Conservation (phyloP, 2,113 vertebrate species). For the Laticauda laticaudata region DNA sequence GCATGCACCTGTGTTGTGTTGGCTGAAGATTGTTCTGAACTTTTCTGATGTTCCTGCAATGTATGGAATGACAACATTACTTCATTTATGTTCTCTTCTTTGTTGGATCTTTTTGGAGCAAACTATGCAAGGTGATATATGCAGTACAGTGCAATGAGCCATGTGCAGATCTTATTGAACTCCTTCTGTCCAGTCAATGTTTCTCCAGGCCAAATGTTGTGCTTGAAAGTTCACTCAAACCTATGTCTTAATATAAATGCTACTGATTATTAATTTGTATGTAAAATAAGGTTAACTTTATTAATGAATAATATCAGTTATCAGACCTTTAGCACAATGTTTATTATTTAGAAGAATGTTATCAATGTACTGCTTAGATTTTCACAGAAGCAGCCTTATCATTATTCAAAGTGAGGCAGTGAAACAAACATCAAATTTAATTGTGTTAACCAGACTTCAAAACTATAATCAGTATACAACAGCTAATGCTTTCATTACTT, state of each 20-base stretch:
- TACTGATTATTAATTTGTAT: conserved; percentile 48
- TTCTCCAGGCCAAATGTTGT: conserved; percentile 11
- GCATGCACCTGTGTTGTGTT: too few species aligned
- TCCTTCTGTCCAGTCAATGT: neutral
- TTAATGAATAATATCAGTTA: conserved; percentile 50
- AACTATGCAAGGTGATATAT: too few species aligned
- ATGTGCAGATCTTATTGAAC: neutral
- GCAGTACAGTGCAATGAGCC: too few species aligned
- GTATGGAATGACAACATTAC: too few species aligned
- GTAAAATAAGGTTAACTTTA: conserved; percentile 52
- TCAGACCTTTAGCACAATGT: conserved; percentile 52
- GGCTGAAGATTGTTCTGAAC: too few species aligned
- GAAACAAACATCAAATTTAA: conserved; percentile 70
- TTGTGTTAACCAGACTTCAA: conserved; percentile 55
- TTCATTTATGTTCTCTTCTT: too few species aligned
- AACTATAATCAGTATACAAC: conserved; percentile 65
- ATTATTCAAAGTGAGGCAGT: conserved; percentile 57
- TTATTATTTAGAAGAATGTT: conserved; percentile 38
- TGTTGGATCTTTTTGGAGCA: too few species aligned
- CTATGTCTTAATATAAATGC: conserved; percentile 4
- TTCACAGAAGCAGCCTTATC: conserved; percentile 53
- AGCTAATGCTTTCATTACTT: conserved; percentile 70
- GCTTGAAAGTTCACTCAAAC: conserved; percentile 27
- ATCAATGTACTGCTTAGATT: conserved; percentile 60
- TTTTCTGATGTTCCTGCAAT: too few species aligned